phyloP scores from a whole-genome alignment of 2,797 vertebrate species.

The Sebastes wilsoni region DNA sequence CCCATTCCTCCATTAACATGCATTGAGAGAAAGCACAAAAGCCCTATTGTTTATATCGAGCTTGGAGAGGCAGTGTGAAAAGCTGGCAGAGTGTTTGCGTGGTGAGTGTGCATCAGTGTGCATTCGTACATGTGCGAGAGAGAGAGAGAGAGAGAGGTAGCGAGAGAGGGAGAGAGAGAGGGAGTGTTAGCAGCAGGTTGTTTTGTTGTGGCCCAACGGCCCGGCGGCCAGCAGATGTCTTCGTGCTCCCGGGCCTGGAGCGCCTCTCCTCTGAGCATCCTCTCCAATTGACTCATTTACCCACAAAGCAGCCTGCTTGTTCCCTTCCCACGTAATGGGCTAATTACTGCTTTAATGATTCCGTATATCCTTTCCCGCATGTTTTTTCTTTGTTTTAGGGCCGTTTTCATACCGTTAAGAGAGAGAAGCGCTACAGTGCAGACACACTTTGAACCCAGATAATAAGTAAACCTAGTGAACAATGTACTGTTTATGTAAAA shows the following conservation, averaged over 20 bases:
- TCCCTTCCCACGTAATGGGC: constrained; percentile 77
- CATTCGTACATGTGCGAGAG: constrained; percentile 40
- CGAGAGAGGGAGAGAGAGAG: constrained; percentile 6
- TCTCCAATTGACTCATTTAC: constrained; percentile 84
- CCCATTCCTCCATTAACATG: constrained; percentile 77
- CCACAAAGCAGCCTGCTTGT: constrained; percentile 78
- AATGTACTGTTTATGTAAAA: constrained; percentile 2
- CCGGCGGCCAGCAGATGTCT: constrained; percentile 80
- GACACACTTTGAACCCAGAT: background rate
- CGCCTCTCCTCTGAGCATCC: constrained; percentile 76
- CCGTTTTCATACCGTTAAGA: constrained; percentile 6
- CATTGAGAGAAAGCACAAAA: constrained; percentile 80
- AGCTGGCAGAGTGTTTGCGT: constrained; percentile 59
- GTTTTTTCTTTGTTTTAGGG: constrained; percentile 57
- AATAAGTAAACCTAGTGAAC: background rate
- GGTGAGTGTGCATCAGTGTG: constrained; percentile 55
- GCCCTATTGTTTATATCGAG: constrained; percentile 77
- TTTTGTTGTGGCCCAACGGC: constrained; percentile 72
- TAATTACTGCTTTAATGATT: constrained; percentile 83
- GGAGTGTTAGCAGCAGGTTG: constrained; percentile 71
- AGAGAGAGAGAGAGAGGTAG: constrained; percentile 33
- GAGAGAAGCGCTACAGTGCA: background rate
- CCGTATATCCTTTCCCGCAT: constrained; percentile 45
- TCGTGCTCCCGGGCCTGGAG: constrained; percentile 64
- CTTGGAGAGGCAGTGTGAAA: constrained; percentile 77